Percentiles rank a stretch among this genome's conserved stretches.
These are phyloP conservation scores for Pinctada fucata DNA, from an alignment of 2,888 invertebrate species.

Conservation along the genomic window DNA sequence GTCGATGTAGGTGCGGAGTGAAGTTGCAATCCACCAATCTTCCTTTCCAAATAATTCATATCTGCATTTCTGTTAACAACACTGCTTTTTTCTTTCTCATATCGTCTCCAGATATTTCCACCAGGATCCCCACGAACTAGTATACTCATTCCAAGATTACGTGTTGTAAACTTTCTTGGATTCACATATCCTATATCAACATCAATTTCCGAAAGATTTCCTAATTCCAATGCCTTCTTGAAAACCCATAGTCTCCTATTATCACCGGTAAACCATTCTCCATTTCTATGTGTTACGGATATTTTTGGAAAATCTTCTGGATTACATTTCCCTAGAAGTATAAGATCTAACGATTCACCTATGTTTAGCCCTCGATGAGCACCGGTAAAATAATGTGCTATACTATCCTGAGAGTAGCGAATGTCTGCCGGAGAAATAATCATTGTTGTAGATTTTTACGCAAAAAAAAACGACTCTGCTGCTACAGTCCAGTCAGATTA, in stretches of 20 bases:
- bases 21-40: too few species aligned
- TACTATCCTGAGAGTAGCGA: slow-evolving; percentile 9
- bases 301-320: slow-evolving; percentile 3
- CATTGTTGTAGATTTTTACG: neutral
- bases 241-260: slow-evolving; percentile 17
- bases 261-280: neutral
- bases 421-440: neutral
- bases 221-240: neutral
- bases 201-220: neutral
- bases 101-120: neutral
- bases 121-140: slow-evolving; percentile 5
- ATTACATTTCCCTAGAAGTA: neutral
- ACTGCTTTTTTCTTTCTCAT: neutral
- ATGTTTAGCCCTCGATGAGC: neutral
- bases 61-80: too few species aligned
- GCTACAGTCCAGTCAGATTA: too few species aligned
- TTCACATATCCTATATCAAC: slow-evolving; percentile 9
- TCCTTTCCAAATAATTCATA: too few species aligned
- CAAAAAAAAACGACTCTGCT: too few species aligned
- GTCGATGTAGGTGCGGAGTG: too few species aligned
- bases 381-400: neutral
- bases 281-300: neutral
- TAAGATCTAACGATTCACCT: slow-evolving; percentile 5
- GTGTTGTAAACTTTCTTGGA: slow-evolving; percentile 10
- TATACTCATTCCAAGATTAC: neutral